These are phyloP conservation scores for Aleadryas rufinucha DNA, from an alignment of 2,113 vertebrate genomes.

Conservation along the genomic window DNA sequence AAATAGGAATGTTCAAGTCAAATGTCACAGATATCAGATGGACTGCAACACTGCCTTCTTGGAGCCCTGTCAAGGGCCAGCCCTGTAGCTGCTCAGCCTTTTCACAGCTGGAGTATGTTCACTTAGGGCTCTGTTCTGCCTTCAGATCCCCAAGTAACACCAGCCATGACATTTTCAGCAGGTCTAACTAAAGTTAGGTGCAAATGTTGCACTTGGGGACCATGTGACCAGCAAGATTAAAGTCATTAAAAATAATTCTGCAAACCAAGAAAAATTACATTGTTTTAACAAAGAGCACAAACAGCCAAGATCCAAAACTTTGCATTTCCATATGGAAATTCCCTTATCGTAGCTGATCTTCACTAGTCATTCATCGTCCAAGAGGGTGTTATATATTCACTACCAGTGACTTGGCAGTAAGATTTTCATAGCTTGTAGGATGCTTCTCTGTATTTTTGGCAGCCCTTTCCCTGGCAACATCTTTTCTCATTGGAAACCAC, in stretches of 20 bases:
- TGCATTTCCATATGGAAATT: neutral
- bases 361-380: neutral
- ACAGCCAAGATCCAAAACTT: neutral
- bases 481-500: neutral
- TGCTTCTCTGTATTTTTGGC: neutral
- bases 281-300: neutral
- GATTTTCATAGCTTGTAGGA: neutral
- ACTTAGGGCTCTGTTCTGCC: neutral
- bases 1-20: constrained; percentile 31
- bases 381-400: neutral
- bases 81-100: neutral
- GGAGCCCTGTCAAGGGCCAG: neutral
- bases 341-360: neutral
- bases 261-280: neutral
- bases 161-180: neutral
- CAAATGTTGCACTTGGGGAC: neutral
- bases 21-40: constrained; percentile 47
- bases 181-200: neutral
- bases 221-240: neutral
- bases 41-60: neutral
- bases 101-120: neutral
- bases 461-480: neutral
- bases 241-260: neutral
- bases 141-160: neutral
- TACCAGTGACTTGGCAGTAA: neutral